Base-by-base conservation (phyloP, 30 jellyfish, hydroid and myxozoan genomes). In the Turritopsis dohrnii region DNA sequence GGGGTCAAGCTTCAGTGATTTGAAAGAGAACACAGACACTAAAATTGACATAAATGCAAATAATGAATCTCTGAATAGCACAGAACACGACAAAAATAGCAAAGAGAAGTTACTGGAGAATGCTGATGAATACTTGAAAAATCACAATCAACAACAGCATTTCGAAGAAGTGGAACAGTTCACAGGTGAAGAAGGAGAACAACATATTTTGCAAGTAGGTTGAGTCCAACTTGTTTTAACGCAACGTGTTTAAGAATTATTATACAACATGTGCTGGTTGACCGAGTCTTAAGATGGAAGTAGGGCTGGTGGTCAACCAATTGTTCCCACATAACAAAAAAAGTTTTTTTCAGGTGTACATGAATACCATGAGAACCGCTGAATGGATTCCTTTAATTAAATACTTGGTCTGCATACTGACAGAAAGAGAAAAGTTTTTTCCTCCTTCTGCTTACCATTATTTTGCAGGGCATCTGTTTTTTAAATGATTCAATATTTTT, bases 111-210 rank as follows among this genome's bases (percentile, higher is more conserved):
- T 94, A 81, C 85, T 88, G 66, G 94, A 94, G 60, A 86, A 79
- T 54, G 99, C 99, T 1, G 85, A 54, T 41, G 95, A 94, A 79
- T 95, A 94, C 85, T 85, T 83, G 96, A 82, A 83, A 25, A 80
- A 76, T 60, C 94, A 88, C 29, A 82, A 85, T 21, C 83, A 88
- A 1, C 82, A 72, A 79, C 53, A 84, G 31, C 99, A 94, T 52
- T 65, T 83, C 29, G 89, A 84, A 65, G 99, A 94, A 79, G 88
- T 94, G 0, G 96, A 94, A 79, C 88, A 75, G 41, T 65, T 80
- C 20, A 89, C 96, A 7, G 99, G 99, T 29, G 99, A 94, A 74
- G 99, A 94, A 87, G 99, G 99, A 27, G 99, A 94, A 80, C 89
- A 95, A n/a, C 96, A 94, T 54, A 96, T 94, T 21, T 79, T 94